phyloP scores from a whole-genome alignment of 2,888 invertebrate species.

The Callyntrura guangdongensis region DNA sequence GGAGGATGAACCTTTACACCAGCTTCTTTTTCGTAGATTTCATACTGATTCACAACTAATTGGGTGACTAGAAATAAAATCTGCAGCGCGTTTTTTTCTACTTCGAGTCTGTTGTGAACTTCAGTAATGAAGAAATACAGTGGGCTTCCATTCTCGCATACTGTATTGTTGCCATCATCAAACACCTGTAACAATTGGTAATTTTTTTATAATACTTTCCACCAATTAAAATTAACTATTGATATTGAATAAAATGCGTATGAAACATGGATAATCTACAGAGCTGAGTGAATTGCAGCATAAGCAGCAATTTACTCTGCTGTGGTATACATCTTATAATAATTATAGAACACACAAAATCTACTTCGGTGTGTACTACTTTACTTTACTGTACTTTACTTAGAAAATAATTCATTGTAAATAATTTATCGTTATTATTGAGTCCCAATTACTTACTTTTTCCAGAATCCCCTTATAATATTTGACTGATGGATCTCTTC shows the following conservation, averaged over 20 bases:
- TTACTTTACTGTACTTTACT: no score
- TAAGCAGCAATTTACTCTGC: no score
- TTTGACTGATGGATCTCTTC: slow-evolving; percentile 38
- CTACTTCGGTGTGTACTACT: no score
- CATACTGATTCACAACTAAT: slow-evolving; percentile 46
- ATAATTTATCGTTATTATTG: no score
- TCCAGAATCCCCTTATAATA: slow-evolving; percentile 65
- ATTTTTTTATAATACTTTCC: no score
- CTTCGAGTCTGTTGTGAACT: neutral
- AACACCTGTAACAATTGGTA: slow-evolving; percentile 25
- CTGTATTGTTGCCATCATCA: neutral
- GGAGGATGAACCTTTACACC: slow-evolving; percentile 61
- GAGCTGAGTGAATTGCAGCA: no score
- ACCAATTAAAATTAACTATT: no score
- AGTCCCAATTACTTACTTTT: neutral
- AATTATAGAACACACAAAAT: no score
- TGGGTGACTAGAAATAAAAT: slow-evolving; percentile 45
- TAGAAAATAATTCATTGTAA: no score
- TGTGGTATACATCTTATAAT: no score
- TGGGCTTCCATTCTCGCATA: neutral
- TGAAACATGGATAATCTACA: no score
- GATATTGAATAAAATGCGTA: no score
- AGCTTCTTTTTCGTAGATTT: neutral
- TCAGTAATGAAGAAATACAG: slow-evolving; percentile 15
- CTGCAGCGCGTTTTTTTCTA: slow-evolving; percentile 47